Base-by-base conservation (phyloP, 2,113 vertebrate species). In the Tringa solitaria region DNA sequence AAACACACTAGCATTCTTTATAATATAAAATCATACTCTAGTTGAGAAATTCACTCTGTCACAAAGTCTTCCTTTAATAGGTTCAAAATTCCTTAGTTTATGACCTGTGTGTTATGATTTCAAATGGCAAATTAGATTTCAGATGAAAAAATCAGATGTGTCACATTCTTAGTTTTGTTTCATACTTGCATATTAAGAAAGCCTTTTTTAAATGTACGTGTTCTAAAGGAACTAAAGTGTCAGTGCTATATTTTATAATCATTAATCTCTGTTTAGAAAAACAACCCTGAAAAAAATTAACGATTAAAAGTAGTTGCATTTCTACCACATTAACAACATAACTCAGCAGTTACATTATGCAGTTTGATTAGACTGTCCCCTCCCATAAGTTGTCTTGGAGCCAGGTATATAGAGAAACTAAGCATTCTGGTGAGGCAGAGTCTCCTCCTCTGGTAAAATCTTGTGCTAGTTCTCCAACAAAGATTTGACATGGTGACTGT, bases 301-400 rank as follows among this genome's bases (percentile, higher is more conserved):
- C 15, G 10, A 5, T 5, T 54, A 21, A 61, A 61, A 41, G 12
- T 54, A 56, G 2, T 30, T 84, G 6, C 7, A 16, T 60, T 53
- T 65, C 77, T 64, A 35, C 24, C 23, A 32, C 24, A 65, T 35
- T 46, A 35, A 41, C 17, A 32, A 30, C 9, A 32, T 12, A 57
- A 69, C 1, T 20, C 68, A 57, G 11, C 30, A 65, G 24, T 16
- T 51, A n/a, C 1, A 0, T 51, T n/a, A 39, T 6, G 6, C 5
- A 33, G 12, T 59, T 72, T 48, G 30, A 46, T 53, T 33, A 59
- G 30, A 24, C 4, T n/a, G 4, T 35, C 4, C 4, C 78, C 3
- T 83, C 21, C 32, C 9, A 7, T 18, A 74, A 35, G 0, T 11
- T 7, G 3, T 1, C 11, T 51, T 74, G 15, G 22, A 46, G 18